Evolutionary conservation across 2,888 invertebrate genomes (phyloP).

Genomic region (Sisyra nigra): DNA sequence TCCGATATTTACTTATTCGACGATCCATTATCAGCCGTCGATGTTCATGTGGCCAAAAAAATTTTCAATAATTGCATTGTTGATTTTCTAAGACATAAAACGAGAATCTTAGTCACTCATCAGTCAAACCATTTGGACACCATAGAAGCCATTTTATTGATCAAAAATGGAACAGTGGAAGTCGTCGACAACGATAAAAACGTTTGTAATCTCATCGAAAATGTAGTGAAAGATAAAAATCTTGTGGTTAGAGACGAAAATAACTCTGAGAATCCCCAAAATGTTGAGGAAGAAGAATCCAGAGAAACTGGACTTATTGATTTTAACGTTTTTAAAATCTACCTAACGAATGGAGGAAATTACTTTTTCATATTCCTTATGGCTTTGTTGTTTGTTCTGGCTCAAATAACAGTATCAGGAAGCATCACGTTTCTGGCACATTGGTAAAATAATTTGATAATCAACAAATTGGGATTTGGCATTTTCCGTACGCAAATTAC

Average conservation of each 20-base stretch:
- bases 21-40: constrained; percentile 92
- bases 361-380: constrained; percentile 40
- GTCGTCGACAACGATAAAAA: constrained; percentile 78
- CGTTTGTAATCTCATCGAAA: constrained; percentile 62
- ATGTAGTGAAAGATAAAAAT: constrained; percentile 41
- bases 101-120: constrained; percentile 88
- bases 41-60: constrained; percentile 94
- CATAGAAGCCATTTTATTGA: constrained; percentile 78
- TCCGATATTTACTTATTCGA: constrained; percentile 86
- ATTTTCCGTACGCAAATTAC: too few relatives aligned
- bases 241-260: constrained; percentile 17
- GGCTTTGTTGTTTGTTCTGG: constrained; percentile 40
- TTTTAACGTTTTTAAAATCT: constrained; percentile 41
- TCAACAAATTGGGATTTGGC: too few relatives aligned
- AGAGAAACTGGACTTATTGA: constrained; percentile 37
- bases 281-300: constrained; percentile 34
- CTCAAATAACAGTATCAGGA: constrained; percentile 54
- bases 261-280: constrained; percentile 17
- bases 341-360: constrained; percentile 56
- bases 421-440: constrained; percentile 65
- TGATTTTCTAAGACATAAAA: constrained; percentile 57
- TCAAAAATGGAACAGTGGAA: constrained; percentile 73
- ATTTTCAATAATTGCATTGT: constrained; percentile 88
- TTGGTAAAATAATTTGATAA: constrained; percentile 35
- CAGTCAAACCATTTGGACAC: constrained; percentile 83